Percentiles rank a stretch among this genome's conserved stretches.
Conservation (phyloP, 1,140 invertebrate genomes). For the Kradibia gibbosae region DNA sequence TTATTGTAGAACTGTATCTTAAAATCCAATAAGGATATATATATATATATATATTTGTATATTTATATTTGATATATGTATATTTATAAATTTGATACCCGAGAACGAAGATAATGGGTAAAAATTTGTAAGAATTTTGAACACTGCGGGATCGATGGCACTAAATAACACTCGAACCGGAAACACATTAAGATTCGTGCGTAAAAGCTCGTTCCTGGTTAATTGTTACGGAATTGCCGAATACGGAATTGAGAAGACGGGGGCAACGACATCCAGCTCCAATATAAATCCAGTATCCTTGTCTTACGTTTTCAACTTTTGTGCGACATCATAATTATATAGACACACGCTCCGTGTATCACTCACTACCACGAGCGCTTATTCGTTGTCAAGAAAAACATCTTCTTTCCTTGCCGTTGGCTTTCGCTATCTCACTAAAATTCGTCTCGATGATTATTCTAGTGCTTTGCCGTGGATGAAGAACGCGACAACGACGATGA, state of each 20-base stretch:
- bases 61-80: too few relatives aligned
- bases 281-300: too few relatives aligned
- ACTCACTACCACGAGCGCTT: too few relatives aligned
- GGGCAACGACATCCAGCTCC: too few relatives aligned
- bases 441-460: neutral
- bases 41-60: too few relatives aligned
- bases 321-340: too few relatives aligned
- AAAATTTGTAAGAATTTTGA: too few relatives aligned
- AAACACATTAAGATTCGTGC: neutral
- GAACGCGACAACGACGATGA: neutral
- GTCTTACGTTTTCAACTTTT: too few relatives aligned
- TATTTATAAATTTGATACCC: neutral
- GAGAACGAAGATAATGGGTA: neutral
- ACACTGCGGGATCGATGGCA: neutral
- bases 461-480: neutral
- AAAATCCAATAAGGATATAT: neutral
- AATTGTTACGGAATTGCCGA: neutral
- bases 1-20: neutral
- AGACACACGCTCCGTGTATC: too few relatives aligned
- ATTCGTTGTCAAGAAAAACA: slow-evolving; percentile 1
- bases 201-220: neutral
- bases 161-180: neutral
- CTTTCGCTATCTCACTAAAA: neutral
- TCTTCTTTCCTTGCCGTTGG: neutral
- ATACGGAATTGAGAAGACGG: too few relatives aligned